Evolutionary conservation across 2,888 invertebrate genomes (phyloP), one percentile per base, ranked within the genome.

Genomic region (Pantelozetes paolii): DNA sequence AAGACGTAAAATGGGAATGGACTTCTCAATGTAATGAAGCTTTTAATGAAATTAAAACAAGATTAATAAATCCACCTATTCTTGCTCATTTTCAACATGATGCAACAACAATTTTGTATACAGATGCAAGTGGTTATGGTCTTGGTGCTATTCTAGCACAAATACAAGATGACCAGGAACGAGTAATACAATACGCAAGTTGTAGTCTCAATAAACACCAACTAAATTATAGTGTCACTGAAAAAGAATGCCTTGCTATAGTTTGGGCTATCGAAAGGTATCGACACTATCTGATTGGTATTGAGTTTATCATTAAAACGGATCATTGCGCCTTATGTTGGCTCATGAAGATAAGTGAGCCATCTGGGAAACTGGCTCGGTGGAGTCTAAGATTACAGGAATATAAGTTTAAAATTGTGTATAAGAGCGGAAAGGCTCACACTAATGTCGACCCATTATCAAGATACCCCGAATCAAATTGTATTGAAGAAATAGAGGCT

Each of bases 301-400:
- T 79, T 5, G 69, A 77, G 0, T 82, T 83, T 20, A 76, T 77
- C 0, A 78, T 84, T 0, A 75, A 80, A 2, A 83, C 83, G 0
- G 85, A 85, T 74, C 85, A 84, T 73, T 81, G 83, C 74, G 82
- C 84, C 0, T 78, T 85, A 40, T 82, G 82, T 80, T 85, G 83
- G 82, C 76, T 85, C 8, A 76, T 82, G 75, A 77, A 79, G 0
- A 48, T 83, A 8, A 82, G 83, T 75, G 79, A 83, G 8, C 81
- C 82, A 0, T 79, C 80, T 20, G 83, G 83, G 13, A 75, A 84
- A 42, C 76, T 85, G 0, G 82, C 81, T 0, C 76, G 84, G 48
- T 85, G 84, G 85, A 81, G 82, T 0, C 59, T 84, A 11, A 75
- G 78, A 13, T 74, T 85, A 1, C 82, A 83, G 76, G 76, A 79